Percentiles rank a stretch among this genome's conserved stretches.
These are phyloP conservation scores for Sphenodon punctatus DNA, from an alignment of 2,797 vertebrate genomes.

Conservation along the genomic window DNA sequence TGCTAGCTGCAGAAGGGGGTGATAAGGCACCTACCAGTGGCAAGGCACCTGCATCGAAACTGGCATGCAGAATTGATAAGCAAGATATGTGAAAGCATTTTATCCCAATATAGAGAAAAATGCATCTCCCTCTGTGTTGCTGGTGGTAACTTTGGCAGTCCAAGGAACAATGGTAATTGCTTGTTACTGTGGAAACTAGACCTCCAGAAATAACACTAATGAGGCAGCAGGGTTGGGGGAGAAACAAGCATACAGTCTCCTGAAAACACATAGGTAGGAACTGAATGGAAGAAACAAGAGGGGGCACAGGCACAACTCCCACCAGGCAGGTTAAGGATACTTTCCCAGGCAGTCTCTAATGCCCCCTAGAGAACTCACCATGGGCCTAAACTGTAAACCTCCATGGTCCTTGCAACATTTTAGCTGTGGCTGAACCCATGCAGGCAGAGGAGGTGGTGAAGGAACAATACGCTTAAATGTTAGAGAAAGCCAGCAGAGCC, in stretches of 20 bases:
- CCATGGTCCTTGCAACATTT: too few species aligned
- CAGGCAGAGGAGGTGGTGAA: too few species aligned
- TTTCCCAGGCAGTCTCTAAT: too few species aligned
- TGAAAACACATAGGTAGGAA: constrained; percentile 63
- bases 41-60: constrained; percentile 67
- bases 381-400: too few species aligned
- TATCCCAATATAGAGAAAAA: constrained; percentile 74
- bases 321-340: too few species aligned
- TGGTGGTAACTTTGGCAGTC: constrained; percentile 74
- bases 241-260: constrained; percentile 64
- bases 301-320: background rate
- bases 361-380: too few species aligned
- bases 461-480: constrained; percentile 25
- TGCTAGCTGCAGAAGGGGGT: constrained; percentile 53
- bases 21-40: constrained; percentile 59
- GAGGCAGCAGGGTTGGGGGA: constrained; percentile 69
- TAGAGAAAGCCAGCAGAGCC: constrained; percentile 18
- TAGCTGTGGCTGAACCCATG: too few species aligned
- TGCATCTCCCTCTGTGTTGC: constrained; percentile 69
- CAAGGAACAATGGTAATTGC: constrained; percentile 76
- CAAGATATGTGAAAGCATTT: constrained; percentile 70
- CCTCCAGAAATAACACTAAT: constrained; percentile 77
- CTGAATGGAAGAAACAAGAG: constrained; percentile 33
- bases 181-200: constrained; percentile 80
- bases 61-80: constrained; percentile 70